Evolutionary conservation across 1,140 invertebrate species (phyloP).

Genomic region (Drosophila tsacasi): DNA sequence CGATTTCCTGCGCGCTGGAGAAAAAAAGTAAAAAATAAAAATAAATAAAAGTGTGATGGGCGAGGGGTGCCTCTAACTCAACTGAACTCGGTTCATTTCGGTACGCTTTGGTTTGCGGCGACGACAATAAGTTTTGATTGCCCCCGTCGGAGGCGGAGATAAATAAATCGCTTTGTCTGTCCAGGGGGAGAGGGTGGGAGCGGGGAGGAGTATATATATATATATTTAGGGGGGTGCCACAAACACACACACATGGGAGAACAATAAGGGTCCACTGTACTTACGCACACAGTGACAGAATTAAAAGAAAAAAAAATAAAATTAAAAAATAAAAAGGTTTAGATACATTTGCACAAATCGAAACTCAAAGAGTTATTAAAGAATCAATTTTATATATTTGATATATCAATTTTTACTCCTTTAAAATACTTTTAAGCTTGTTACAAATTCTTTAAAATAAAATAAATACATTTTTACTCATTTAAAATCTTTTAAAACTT

Average conservation of each 20-base stretch:
- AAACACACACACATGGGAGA: background rate
- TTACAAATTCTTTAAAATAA: too few species aligned
- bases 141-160: constrained; percentile 49
- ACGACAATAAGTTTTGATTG: constrained; percentile 82
- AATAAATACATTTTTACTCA: too few species aligned
- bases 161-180: constrained; percentile 55
- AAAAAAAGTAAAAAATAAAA: constrained; percentile 2
- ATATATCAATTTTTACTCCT: background rate
- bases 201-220: background rate
- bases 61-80: constrained; percentile 28
- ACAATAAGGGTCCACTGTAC: constrained; percentile 46
- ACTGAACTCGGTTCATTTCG: constrained; percentile 24
- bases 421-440: background rate
- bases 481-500: too few species aligned
- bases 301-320: constrained; percentile 5
- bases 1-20: constrained; percentile 71
- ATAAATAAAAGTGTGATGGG: constrained; percentile 10
- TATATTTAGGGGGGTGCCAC: background rate
- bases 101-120: constrained; percentile 36
- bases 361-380: background rate
- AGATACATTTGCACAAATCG: constrained; percentile 8
- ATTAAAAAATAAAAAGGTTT: constrained; percentile 1
- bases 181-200: background rate
- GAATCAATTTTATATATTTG: background rate
- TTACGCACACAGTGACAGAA: constrained; percentile 16